These are phyloP conservation scores for Zalophus californianus DNA, from an alignment of 2,797 vertebrate genomes.

Conservation along the genomic window DNA sequence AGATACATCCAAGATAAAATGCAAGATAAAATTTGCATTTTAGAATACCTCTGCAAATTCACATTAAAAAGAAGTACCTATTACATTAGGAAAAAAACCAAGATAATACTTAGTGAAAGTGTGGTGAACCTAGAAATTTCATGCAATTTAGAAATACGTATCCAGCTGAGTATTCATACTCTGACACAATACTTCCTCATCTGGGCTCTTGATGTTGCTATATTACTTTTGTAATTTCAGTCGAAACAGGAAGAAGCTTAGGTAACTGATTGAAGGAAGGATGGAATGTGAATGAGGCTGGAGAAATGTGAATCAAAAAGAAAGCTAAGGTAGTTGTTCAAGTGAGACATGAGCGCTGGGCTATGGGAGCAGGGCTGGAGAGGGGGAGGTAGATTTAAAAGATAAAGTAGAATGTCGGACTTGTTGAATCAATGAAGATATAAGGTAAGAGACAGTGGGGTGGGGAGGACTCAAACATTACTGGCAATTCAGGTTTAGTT, in stretches of 20 bases:
- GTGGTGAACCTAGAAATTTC: constrained; percentile 6
- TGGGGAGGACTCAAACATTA: neutral
- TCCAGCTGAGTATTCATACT: neutral
- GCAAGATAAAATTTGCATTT: neutral
- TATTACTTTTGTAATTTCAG: constrained; percentile 58
- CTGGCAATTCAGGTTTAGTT: neutral
- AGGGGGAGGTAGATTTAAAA: constrained; percentile 22
- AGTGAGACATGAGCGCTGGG: neutral
- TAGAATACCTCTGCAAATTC: neutral
- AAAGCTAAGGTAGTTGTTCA: constrained; percentile 11
- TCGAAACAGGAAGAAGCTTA: constrained; percentile 42
- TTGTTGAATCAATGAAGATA: neutral
- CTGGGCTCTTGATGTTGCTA: neutral
- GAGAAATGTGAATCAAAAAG: neutral
- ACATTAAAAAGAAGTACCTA: neutral
- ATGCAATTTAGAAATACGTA: constrained; percentile 19
- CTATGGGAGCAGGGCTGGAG: neutral
- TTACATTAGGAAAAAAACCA: neutral
- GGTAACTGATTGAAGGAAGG: constrained; percentile 32
- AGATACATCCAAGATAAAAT: neutral
- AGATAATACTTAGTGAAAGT: neutral
- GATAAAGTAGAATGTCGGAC: neutral
- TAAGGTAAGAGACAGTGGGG: constrained; percentile 22
- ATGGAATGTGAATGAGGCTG: constrained; percentile 23
- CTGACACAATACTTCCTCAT: neutral